phyloP scores from a whole-genome alignment of 23 tunicate species.

The Styela clava region DNA sequence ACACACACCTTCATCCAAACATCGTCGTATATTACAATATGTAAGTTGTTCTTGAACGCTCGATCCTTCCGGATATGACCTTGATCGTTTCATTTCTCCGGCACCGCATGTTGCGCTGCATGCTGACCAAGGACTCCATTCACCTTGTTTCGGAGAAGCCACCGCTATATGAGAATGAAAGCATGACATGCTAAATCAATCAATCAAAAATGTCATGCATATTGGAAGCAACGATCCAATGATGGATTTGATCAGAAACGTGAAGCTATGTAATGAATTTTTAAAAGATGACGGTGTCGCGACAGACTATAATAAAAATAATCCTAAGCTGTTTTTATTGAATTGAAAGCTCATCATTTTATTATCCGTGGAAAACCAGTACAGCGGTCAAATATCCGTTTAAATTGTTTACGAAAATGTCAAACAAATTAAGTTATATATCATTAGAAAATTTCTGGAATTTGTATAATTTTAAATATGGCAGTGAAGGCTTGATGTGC shows the following conservation, averaged over 20 bases:
- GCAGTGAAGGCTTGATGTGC: no score
- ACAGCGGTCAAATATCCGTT: no score
- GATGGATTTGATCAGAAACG: background rate
- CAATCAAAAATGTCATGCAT: background rate
- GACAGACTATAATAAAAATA: no score
- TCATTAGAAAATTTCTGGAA: no score
- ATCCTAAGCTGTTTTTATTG: background rate
- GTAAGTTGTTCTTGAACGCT: background rate
- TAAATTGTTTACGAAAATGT: no score
- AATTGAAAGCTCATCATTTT: background rate
- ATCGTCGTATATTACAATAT: background rate
- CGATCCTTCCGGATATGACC: background rate
- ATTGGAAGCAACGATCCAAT: background rate
- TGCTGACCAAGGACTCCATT: slow-evolving; percentile 1
- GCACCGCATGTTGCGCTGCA: slow-evolving; percentile 2
- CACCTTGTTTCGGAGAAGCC: background rate
- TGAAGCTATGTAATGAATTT: background rate
- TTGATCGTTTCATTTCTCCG: background rate
- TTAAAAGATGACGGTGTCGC: background rate
- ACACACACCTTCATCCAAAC: background rate
- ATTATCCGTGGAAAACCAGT: no score
- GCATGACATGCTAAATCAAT: background rate
- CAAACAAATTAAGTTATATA: no score
- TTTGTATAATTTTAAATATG: no score
- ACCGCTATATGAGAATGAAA: background rate